These are phyloP conservation scores for Saturnia japonica DNA, from an alignment of 2,888 invertebrate genomes.

Conservation along the genomic window DNA sequence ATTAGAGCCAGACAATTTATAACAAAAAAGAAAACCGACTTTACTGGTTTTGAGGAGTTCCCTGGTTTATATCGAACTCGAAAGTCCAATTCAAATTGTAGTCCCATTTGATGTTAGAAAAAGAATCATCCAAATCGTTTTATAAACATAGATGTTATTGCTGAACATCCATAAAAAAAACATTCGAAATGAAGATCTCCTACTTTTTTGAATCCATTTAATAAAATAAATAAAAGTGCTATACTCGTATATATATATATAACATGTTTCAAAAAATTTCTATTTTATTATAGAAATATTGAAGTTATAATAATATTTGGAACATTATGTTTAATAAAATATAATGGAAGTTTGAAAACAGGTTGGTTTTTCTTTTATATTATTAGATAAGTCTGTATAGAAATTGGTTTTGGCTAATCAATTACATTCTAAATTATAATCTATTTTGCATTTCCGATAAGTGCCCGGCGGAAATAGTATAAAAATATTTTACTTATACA, in stretches of 20 bases:
- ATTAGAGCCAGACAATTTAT: too few species aligned
- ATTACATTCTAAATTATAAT: constrained; percentile 27
- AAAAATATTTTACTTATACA: not conserved
- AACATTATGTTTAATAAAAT: not conserved
- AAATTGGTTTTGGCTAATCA: not conserved
- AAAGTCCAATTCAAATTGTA: too few species aligned
- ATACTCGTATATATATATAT: not conserved
- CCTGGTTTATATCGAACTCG: too few species aligned
- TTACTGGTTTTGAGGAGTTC: too few species aligned
- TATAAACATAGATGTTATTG: too few species aligned
- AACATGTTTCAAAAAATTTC: too few species aligned
- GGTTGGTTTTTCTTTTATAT: not conserved
- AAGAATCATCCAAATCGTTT: too few species aligned
- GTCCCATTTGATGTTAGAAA: too few species aligned
- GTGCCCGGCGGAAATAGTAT: constrained; percentile 28
- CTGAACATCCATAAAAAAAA: too few species aligned
- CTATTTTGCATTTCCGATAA: constrained; percentile 36
- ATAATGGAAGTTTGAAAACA: not conserved
- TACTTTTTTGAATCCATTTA: too few species aligned
- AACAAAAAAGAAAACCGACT: too few species aligned
- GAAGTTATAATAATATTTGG: not conserved
- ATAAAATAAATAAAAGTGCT: not conserved
- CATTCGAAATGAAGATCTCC: too few species aligned
- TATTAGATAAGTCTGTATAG: not conserved
- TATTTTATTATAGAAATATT: not conserved